Base-by-base conservation (phyloP, 2,797 vertebrate species). In the Peromyscus nudipes region DNA sequence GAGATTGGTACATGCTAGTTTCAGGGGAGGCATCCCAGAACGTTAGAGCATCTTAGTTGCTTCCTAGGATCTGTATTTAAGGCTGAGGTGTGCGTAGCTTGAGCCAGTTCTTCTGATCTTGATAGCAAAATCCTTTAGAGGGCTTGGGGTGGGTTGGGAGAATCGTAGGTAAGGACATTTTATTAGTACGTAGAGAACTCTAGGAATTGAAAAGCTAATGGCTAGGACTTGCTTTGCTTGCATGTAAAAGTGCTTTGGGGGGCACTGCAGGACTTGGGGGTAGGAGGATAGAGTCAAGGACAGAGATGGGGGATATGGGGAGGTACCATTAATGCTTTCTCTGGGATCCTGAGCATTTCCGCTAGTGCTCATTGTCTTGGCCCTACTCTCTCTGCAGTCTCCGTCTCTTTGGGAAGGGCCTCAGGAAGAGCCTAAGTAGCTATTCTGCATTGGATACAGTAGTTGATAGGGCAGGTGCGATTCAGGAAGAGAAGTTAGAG, bases 221-320 rank as follows among this genome's bases (percentile, higher is more conserved):
- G 96, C 93, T 97, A 95, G 96, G 97, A 96, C 93, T 98, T 96
- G 88, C 97, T 98, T 97, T 98, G 98, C 97, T 98, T 98, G 98
- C 98, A 98, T 98, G 98, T 98, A 0, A 27, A 98, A 93, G 96
- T 92, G 91, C 85, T 89, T 83, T 96, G 97, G 55, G 62, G 21
- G 92, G 29, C 55, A 31, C 94, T 10, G 34, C 89, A 90, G 96
- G 79, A 96, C 67, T 12, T 80, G 96, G 87, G 46, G 67, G 79
- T 73, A 46, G 7, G 29, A 76, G 92, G 79, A 84, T 88, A 52
- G 52, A 80, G 52, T 57, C 34, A 80, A 67, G 46, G 65, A 8
- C 4, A 69, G 71, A 69, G 71, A 17, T n/a, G 37, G 34, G 16
- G 0, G 0, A 1, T 11, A 0, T 34, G 4, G 57, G 71, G 85